Base-by-base conservation (phyloP, 2,888 invertebrate genomes). In the Stramonita haemastoma region DNA sequence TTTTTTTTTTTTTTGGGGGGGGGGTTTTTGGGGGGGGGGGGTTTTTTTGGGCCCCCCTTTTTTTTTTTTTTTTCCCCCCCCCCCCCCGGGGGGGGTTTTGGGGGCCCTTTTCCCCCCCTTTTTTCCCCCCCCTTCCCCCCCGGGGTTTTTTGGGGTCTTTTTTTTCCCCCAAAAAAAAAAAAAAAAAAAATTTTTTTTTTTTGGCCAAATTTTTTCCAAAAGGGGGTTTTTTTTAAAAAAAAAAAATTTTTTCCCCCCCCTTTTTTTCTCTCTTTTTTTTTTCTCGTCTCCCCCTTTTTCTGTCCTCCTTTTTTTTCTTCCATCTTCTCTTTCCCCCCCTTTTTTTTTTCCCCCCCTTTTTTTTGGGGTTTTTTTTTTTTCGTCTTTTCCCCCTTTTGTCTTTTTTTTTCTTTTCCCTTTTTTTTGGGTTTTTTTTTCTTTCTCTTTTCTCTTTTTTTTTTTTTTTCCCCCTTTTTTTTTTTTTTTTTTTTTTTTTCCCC, bases 211-310 rank as follows among this genome's bases (percentile, higher is more conserved):
- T 83, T 83, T 19, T 32, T 83, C 83, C 19, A 0, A 22, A n/a
- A 22, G 4, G 5, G 13, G 83, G 22, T 34, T 22, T 34, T 19
- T 60, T 19, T 60, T 19, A n/a, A n/a, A n/a, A n/a, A n/a, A n/a
- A n/a, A n/a, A n/a, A n/a, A n/a, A n/a, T 73, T n/a, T 11, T 29
- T 2, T n/a, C 29, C 11, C n/a, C 22, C 11, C 73, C 11, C 73
- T 73, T n/a, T 73, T n/a, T 22, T n/a, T 73, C 73, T 73, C 73
- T 73, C 73, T 73, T 11, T 73, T n/a, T n/a, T n/a, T n/a, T n/a
- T n/a, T 4, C 11, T 11, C 11, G 0, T n/a, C n/a, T 11, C 11
- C 29, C 73, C n/a, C 11, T 22, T n/a, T 73, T 5, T 8, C 15
- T 5, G 17, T 13, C 26, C n/a, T 29, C 22, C 13, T n/a, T 46